These are phyloP conservation scores for Oppia nitens DNA, from an alignment of 1,140 invertebrate genomes.

Conservation along the genomic window DNA sequence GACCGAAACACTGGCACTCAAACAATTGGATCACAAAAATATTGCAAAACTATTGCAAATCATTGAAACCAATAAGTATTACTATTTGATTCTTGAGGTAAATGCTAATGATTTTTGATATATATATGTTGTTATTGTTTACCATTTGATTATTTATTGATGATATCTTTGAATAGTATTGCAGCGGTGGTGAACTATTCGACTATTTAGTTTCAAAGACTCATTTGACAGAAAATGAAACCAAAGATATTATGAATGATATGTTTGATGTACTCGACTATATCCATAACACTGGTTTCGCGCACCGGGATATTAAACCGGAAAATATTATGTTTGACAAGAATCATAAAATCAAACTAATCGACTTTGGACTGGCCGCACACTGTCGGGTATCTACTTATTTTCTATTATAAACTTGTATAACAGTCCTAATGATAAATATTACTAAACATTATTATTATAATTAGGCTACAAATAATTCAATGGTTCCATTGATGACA, in stretches of 20 bases:
- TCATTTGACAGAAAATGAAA: constrained; percentile 47
- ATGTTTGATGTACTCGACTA: constrained; percentile 39
- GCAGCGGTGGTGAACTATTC: constrained; percentile 63
- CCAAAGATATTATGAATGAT: constrained; percentile 54
- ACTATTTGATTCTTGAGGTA: constrained; percentile 53
- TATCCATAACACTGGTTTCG: constrained; percentile 53
- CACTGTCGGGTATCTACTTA: background rate
- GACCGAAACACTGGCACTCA: constrained; percentile 60
- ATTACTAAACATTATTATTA: background rate
- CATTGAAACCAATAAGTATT: constrained; percentile 50
- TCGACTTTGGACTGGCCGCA: constrained; percentile 66
- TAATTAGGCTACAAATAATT: constrained; percentile 29
- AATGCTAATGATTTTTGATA: constrained; percentile 11
- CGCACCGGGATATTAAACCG: constrained; percentile 65
- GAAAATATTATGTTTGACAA: constrained; percentile 63
- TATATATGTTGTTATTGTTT: constrained; percentile 6
- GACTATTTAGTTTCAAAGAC: constrained; percentile 65
- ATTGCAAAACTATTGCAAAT: constrained; percentile 69
- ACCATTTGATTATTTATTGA: background rate
- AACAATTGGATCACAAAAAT: constrained; percentile 56
- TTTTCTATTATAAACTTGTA: background rate
- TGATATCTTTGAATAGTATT: constrained; percentile 45
- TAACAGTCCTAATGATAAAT: constrained; percentile 1
- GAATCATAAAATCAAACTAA: constrained; percentile 61
- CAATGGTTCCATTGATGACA: constrained; percentile 46